Evolutionary conservation across 2,888 invertebrate species (phyloP).

Genomic region (Drosophila meridionalis): DNA sequence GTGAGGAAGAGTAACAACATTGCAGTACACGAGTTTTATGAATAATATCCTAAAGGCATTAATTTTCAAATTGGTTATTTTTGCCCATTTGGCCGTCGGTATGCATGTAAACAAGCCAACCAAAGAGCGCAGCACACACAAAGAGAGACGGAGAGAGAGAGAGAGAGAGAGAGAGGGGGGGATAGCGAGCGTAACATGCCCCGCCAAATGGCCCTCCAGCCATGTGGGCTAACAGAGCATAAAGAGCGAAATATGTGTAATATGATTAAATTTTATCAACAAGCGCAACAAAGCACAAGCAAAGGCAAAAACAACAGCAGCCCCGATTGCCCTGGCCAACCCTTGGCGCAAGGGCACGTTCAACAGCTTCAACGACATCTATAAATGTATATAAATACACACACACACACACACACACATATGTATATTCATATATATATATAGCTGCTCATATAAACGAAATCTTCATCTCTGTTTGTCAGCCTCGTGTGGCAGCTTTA

Average conservation of each 20-base stretch:
- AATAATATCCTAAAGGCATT: slow-evolving; percentile 81
- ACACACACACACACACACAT: neutral
- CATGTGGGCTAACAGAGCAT: slow-evolving; percentile 78
- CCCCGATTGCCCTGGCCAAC: slow-evolving; percentile 18
- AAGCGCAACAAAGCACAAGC: slow-evolving; percentile 56
- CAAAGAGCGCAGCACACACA: slow-evolving; percentile 13
- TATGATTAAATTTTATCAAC: slow-evolving; percentile 80
- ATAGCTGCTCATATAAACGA: slow-evolving; percentile 12
- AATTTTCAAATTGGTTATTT: slow-evolving; percentile 83
- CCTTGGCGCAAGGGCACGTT: slow-evolving; percentile 52
- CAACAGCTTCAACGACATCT: slow-evolving; percentile 62
- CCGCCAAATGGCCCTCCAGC: slow-evolving; percentile 35
- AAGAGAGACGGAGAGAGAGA: neutral
- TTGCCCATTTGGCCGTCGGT: slow-evolving; percentile 73
- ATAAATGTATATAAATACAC: slow-evolving; percentile 48
- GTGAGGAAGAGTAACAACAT: slow-evolving; percentile 16
- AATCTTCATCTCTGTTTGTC: slow-evolving; percentile 37
- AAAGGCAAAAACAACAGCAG: slow-evolving; percentile 12
- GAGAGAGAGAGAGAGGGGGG: neutral
- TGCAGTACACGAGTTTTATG: slow-evolving; percentile 74
- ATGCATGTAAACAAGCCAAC: slow-evolving; percentile 73
- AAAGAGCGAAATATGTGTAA: slow-evolving; percentile 79
- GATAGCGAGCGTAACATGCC: slow-evolving; percentile 2
- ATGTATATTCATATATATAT: neutral
- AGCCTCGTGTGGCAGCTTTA: slow-evolving; percentile 44